Percentiles rank a stretch among this genome's conserved stretches.
Conservation (phyloP, 2,888 invertebrate species). For the Clitarchus hookeri region DNA sequence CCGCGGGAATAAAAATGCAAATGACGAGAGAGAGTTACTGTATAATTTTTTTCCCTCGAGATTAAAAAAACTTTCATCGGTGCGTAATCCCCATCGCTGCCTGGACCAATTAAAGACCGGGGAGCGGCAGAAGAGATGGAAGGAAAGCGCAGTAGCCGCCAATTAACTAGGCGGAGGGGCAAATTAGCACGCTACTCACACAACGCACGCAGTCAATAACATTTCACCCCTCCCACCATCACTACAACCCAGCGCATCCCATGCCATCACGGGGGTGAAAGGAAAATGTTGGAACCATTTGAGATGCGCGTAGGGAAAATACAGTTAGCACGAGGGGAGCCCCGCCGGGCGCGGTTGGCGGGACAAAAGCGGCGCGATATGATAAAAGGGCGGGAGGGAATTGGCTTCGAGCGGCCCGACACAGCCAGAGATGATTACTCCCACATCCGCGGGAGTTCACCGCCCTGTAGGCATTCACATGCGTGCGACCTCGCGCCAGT, state of each 20-base stretch:
- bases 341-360: too few relatives aligned
- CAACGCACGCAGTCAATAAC: too few relatives aligned
- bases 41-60: background rate
- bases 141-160: background rate
- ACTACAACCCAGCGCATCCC: background rate
- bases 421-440: too few relatives aligned
- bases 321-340: too few relatives aligned
- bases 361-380: too few relatives aligned
- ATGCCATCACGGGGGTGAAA: background rate
- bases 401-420: too few relatives aligned
- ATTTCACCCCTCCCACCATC: background rate
- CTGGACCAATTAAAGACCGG: background rate
- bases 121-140: background rate
- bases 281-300: background rate
- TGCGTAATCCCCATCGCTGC: background rate
- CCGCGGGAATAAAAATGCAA: slow-evolving; percentile 1
- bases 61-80: background rate
- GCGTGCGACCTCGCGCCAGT: too few relatives aligned
- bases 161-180: background rate
- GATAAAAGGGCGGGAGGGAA: too few relatives aligned
- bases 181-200: background rate
- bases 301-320: background rate
- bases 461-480: too few relatives aligned
- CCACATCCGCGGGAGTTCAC: too few relatives aligned
- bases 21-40: background rate